A percentile compares a stretch with the other conserved stretches of the same genome.
Evolutionary conservation across 2,888 invertebrate species (phyloP).

Genomic region (Acronicta psi): DNA sequence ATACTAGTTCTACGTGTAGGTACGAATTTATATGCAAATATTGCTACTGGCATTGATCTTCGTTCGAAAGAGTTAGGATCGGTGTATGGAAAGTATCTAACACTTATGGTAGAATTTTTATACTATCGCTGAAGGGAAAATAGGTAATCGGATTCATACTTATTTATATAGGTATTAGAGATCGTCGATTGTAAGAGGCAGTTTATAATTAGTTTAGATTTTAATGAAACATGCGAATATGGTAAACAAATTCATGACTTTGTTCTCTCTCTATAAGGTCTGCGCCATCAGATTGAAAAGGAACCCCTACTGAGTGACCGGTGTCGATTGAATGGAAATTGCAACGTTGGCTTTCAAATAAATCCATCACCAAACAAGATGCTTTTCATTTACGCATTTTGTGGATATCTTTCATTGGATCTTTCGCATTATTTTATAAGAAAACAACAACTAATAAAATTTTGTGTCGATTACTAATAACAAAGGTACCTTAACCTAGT

Average conservation of each 20-base stretch:
- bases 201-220: background rate
- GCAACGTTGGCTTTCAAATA: background rate
- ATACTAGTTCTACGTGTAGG: too few relatives aligned
- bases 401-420: background rate
- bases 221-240: background rate
- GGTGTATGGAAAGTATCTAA: too few relatives aligned
- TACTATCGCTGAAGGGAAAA: too few relatives aligned
- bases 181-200: background rate
- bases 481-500: background rate
- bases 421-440: background rate
- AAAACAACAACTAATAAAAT: slow-evolving; percentile 6
- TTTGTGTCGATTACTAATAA: background rate
- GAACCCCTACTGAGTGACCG: background rate
- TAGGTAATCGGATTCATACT: too few relatives aligned
- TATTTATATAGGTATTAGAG: too few relatives aligned
- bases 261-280: background rate
- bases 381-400: background rate
- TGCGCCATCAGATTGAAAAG: background rate
- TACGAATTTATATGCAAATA: slow-evolving; percentile 19
- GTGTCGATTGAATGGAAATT: slow-evolving; percentile 1
- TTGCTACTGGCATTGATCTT: too few relatives aligned
- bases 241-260: background rate
- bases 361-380: background rate
- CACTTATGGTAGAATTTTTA: too few relatives aligned
- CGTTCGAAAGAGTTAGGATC: too few relatives aligned